Evolutionary conservation across 2,888 invertebrate genomes (phyloP).

Genomic region (Phengaris alcon): DNA sequence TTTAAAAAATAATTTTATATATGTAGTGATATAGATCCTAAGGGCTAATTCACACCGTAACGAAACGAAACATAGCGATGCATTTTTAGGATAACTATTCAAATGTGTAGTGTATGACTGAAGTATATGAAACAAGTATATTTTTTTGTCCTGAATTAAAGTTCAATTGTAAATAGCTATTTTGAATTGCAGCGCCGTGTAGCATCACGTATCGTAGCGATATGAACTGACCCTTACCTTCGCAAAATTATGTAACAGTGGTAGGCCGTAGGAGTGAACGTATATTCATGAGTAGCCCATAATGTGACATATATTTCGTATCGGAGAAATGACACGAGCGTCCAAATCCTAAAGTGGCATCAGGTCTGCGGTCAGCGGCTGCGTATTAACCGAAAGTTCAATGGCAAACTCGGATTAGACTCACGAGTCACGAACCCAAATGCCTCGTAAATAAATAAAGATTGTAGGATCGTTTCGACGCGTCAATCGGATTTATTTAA

Average conservation of each 20-base stretch:
- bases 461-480: background rate
- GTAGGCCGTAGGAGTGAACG: constrained; percentile 47
- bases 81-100: too few species aligned
- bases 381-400: constrained; percentile 13
- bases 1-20: too few species aligned
- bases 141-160: too few species aligned
- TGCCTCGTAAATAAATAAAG: constrained; percentile 3
- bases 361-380: background rate
- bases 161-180: background rate
- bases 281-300: constrained; percentile 31
- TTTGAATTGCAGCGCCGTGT: too few species aligned
- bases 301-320: background rate
- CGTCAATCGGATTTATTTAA: background rate
- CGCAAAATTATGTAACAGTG: background rate
- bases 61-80: too few species aligned
- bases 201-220: too few species aligned
- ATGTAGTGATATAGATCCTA: too few species aligned
- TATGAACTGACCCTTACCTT: background rate
- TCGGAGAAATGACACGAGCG: background rate
- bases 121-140: too few species aligned
- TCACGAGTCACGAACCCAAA: constrained; percentile 1
- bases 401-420: constrained; percentile 6
- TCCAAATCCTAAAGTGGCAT: constrained; percentile 12
- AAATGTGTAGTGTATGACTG: too few species aligned
- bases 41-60: too few species aligned